phyloP scores from a whole-genome alignment of 2,113 vertebrate species.

The Lophura nycthemera region DNA sequence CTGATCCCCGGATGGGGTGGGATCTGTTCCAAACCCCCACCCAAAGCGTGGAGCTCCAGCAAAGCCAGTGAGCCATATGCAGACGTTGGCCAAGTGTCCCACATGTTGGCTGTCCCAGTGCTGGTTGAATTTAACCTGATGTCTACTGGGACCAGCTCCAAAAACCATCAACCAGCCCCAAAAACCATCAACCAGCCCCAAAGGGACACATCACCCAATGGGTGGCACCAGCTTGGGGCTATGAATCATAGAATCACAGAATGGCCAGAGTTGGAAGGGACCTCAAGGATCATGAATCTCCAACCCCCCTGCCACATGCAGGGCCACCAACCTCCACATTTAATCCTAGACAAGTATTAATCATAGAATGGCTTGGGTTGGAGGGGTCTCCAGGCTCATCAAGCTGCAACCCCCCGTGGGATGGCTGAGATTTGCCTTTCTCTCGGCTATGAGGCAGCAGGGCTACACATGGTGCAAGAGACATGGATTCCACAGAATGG shows the following conservation, averaged over 20 bases:
- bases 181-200: background rate
- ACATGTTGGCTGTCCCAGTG: accelerated
- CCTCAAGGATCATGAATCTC: no score
- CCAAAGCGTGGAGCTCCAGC: background rate
- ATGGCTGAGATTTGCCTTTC: background rate
- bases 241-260: no score
- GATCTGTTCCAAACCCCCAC: accelerated
- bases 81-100: background rate
- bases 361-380: no score
- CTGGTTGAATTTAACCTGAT: background rate
- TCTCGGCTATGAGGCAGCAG: accelerated
- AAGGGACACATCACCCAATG: background rate
- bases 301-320: no score
- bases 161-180: background rate
- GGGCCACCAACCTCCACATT: no score
- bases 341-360: no score
- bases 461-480: background rate
- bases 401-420: accelerated
- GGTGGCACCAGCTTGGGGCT: accelerated
- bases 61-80: accelerated
- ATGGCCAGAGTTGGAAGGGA: no score
- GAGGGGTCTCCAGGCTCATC: no score
- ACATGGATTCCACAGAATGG: no score
- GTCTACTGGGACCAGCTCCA: accelerated
- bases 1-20: background rate